These are phyloP conservation scores for Diuraphis noxia DNA, from an alignment of 1,140 invertebrate species.

Conservation along the genomic window DNA sequence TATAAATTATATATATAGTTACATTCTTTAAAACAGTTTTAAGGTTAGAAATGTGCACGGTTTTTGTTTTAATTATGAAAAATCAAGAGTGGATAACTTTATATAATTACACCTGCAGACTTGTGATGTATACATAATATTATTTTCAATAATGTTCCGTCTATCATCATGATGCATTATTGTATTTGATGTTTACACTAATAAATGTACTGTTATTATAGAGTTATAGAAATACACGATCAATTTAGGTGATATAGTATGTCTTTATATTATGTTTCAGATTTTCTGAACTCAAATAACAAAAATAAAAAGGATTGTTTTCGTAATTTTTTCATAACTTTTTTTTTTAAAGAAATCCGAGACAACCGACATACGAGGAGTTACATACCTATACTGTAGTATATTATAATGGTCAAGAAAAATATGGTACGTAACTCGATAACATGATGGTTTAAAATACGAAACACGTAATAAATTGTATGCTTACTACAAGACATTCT, in stretches of 20 bases:
- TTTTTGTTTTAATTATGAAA: too few relatives aligned
- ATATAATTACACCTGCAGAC: too few relatives aligned
- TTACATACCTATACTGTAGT: too few relatives aligned
- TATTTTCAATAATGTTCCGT: too few relatives aligned
- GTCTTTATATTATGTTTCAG: not conserved
- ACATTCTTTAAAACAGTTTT: too few relatives aligned
- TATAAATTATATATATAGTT: too few relatives aligned
- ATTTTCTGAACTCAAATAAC: not conserved
- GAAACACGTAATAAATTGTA: not conserved
- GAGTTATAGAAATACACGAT: not conserved
- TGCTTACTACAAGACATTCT: not conserved
- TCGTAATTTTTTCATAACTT: not conserved
- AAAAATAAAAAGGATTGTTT: not conserved
- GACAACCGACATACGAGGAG: not conserved
- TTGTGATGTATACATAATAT: too few relatives aligned
- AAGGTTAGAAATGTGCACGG: too few relatives aligned
- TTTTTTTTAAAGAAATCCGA: not conserved
- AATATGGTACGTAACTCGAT: not conserved
- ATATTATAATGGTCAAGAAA: not conserved
- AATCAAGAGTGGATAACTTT: too few relatives aligned
- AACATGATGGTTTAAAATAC: not conserved
- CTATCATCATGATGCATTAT: too few relatives aligned
- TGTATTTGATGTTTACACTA: too few relatives aligned
- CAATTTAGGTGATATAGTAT: not conserved
- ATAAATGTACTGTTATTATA: not conserved